Conservation (phyloP, 1,140 invertebrate species). For the Neotoxoptera formosana region DNA sequence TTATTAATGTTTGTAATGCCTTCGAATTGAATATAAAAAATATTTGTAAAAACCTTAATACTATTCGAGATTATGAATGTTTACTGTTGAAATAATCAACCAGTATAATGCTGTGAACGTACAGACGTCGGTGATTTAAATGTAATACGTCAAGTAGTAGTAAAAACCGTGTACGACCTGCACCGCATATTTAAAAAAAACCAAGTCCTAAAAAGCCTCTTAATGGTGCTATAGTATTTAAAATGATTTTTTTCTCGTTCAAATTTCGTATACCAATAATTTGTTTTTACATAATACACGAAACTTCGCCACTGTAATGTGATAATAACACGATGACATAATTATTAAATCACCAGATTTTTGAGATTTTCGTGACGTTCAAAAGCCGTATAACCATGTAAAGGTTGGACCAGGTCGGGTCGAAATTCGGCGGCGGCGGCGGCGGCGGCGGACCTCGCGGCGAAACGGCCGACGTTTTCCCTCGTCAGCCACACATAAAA, state of each 20-base stretch:
- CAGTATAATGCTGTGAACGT: neutral
- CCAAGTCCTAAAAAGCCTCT: too few species aligned
- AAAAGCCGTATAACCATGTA: neutral
- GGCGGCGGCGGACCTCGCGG: neutral
- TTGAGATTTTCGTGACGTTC: neutral
- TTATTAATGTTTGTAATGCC: too few species aligned
- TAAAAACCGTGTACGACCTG: neutral
- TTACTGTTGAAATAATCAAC: neutral
- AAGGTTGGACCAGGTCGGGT: neutral
- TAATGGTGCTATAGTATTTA: neutral
- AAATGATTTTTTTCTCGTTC: neutral
- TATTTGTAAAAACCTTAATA: neutral
- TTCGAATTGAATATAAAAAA: neutral
- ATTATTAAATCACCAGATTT: neutral
- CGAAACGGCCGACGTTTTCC: neutral
- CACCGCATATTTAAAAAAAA: neutral
- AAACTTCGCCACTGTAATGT: too few species aligned
- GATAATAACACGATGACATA: too few species aligned
- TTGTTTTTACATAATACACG: neutral
- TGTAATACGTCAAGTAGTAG: neutral
- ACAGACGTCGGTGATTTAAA: neutral
- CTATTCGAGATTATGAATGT: neutral
- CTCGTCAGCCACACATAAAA: neutral
- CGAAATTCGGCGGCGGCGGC: neutral
- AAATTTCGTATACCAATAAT: neutral